Evolutionary conservation across 1,140 invertebrate genomes (phyloP).

Genomic region (Lycorma delicatula): DNA sequence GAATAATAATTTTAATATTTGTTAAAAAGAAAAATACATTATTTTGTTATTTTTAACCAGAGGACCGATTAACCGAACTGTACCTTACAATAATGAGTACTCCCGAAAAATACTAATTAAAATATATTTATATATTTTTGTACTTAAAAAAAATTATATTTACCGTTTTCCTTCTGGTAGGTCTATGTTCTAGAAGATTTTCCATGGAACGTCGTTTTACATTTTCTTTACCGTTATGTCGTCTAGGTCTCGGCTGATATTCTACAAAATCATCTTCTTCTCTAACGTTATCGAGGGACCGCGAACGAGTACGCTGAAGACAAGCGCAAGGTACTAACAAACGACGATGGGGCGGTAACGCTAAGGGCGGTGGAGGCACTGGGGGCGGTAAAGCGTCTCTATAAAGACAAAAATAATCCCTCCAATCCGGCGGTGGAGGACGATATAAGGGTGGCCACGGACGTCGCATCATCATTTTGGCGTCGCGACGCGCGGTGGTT

Average conservation of each 20-base stretch:
- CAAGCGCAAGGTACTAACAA: constrained; percentile 27
- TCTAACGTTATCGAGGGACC: constrained; percentile 55
- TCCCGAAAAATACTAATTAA: too few relatives aligned
- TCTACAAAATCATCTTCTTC: constrained; percentile 48
- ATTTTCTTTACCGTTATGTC: constrained; percentile 41
- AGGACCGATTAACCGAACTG: too few relatives aligned
- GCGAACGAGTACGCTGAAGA: constrained; percentile 41
- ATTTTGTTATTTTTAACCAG: too few relatives aligned
- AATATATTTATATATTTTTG: too few relatives aligned
- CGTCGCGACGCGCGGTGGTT: not conserved
- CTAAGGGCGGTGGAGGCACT: constrained; percentile 37
- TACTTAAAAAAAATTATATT: too few relatives aligned
- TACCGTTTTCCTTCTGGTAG: constrained; percentile 6
- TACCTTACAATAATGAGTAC: too few relatives aligned
- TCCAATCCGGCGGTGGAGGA: constrained; percentile 31
- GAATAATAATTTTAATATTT: too few relatives aligned
- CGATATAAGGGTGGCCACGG: constrained; percentile 25
- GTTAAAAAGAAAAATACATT: too few relatives aligned
- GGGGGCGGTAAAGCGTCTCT: constrained; percentile 52
- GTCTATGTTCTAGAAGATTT: constrained; percentile 43
- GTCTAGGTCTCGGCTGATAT: constrained; percentile 48
- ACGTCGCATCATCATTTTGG: constrained; percentile 24
- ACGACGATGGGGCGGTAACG: constrained; percentile 29
- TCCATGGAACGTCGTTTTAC: constrained; percentile 55
- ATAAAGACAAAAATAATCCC: constrained; percentile 46